Conservation (phyloP, 2,797 vertebrate genomes). For the Apogon talboti region DNA sequence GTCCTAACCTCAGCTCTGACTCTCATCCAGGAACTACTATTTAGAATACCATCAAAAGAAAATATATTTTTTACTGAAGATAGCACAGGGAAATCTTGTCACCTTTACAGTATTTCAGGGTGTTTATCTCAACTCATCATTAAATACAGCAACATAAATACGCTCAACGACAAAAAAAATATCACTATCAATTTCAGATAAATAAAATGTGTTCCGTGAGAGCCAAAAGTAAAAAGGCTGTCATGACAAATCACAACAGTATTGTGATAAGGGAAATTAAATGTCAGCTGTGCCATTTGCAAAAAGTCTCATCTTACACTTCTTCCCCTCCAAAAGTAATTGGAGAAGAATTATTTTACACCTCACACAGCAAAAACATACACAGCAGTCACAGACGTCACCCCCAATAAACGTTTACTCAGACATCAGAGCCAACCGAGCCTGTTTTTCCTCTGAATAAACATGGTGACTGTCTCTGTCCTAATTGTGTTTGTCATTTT, state of each 20-base stretch:
- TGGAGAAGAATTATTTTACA: constrained; percentile 3
- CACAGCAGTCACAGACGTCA: neutral
- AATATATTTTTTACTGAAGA: neutral
- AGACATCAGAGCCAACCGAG: too few species aligned
- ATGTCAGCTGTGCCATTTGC: neutral
- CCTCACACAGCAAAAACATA: constrained; percentile 8
- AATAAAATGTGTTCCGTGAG: constrained; percentile 18
- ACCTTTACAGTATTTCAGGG: neutral
- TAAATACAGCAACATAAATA: neutral
- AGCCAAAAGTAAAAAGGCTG: constrained; percentile 4
- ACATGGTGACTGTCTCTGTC: neutral
- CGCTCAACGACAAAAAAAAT: constrained; percentile 5
- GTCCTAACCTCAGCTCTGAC: too few species aligned
- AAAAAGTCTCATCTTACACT: constrained; percentile 20
- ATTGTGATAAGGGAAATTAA: constrained; percentile 23
- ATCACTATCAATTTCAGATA: constrained; percentile 9
- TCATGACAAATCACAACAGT: neutral
- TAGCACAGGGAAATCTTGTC: neutral
- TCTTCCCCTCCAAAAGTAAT: constrained; percentile 4
- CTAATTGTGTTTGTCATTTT: constrained; percentile 11
- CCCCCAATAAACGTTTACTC: neutral
- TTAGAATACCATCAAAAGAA: constrained; percentile 1
- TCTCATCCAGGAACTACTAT: neutral
- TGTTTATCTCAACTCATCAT: neutral
- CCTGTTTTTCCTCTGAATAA: neutral